Conservation (phyloP, 2,888 invertebrate genomes). For the Hemithea aestivaria region DNA sequence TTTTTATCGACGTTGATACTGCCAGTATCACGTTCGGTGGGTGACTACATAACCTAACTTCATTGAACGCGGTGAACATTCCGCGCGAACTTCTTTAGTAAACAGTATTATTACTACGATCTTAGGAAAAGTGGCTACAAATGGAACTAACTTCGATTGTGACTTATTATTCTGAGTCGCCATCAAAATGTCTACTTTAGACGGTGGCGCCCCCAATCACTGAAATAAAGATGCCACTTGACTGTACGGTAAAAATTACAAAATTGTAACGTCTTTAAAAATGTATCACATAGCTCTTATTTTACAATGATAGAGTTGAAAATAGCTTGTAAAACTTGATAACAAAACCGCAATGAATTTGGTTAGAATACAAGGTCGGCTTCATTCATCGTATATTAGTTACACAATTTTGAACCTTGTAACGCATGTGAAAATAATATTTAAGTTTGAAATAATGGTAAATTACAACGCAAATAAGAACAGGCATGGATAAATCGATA, state of each 20-base stretch:
- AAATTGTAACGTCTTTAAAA: conserved; percentile 10
- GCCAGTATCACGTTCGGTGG: neutral
- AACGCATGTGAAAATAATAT: conserved; percentile 1
- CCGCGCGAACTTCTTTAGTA: conserved; percentile 26
- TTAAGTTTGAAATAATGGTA: conserved; percentile 1
- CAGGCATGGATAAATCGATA: neutral
- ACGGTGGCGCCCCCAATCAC: too few relatives aligned
- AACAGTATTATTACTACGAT: conserved; percentile 36
- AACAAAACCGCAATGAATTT: conserved; percentile 10
- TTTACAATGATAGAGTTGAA: conserved; percentile 12
- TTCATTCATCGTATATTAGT: conserved; percentile 19
- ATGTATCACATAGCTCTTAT: conserved; percentile 10
- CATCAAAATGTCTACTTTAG: too few relatives aligned
- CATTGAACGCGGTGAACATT: conserved; percentile 16
- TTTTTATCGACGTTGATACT: conserved; percentile 3
- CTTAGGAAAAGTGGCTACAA: too few relatives aligned
- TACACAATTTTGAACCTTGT: conserved; percentile 25
- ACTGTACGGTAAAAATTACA: too few relatives aligned
- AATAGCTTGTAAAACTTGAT: conserved; percentile 7
- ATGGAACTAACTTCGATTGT: too few relatives aligned
- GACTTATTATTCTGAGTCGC: too few relatives aligned
- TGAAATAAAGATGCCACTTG: too few relatives aligned
- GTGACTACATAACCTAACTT: conserved; percentile 16
- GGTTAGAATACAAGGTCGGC: conserved; percentile 25
- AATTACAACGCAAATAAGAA: conserved; percentile 6